Evolutionary conservation across 2,888 invertebrate species (phyloP).

Genomic region (Drosophila buzzatii): DNA sequence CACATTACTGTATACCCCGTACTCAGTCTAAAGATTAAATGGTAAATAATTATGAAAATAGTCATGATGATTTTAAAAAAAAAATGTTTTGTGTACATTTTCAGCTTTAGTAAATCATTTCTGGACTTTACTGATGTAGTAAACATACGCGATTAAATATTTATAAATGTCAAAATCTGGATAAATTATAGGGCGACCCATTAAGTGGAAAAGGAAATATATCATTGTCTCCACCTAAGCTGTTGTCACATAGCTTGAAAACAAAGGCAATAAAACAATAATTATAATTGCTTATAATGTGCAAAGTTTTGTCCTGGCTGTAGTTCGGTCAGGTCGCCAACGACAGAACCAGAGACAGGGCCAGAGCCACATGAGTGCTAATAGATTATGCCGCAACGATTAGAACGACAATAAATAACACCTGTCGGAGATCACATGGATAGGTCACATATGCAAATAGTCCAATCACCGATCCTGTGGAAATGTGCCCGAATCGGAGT

Average conservation of each 20-base stretch:
- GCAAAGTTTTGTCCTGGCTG: conserved; percentile 37
- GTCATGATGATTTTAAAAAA: background rate
- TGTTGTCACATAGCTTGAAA: conserved; percentile 62
- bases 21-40: background rate
- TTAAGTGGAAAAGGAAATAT: conserved; percentile 37
- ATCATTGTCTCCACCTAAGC: conserved; percentile 33
- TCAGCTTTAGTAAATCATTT: too few species aligned
- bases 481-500: too few species aligned
- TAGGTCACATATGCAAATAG: too few species aligned
- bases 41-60: background rate
- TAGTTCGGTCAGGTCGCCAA: conserved; percentile 30
- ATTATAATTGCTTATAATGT: conserved; percentile 71
- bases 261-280: conserved; percentile 73
- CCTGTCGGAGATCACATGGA: conserved; percentile 83
- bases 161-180: conserved; percentile 29
- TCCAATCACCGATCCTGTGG: too few species aligned
- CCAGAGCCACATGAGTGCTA: conserved; percentile 58
- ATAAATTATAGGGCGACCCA: conserved; percentile 47
- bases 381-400: conserved; percentile 85
- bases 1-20: too few species aligned
- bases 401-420: conserved; percentile 84
- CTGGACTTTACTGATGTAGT: too few species aligned
- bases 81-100: background rate
- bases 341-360: too few species aligned
- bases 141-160: too few species aligned